Percentiles rank a stretch among this genome's conserved stretches.
These are phyloP conservation scores for Graphium colonna DNA, from an alignment of 2,888 invertebrate genomes.

Conservation along the genomic window DNA sequence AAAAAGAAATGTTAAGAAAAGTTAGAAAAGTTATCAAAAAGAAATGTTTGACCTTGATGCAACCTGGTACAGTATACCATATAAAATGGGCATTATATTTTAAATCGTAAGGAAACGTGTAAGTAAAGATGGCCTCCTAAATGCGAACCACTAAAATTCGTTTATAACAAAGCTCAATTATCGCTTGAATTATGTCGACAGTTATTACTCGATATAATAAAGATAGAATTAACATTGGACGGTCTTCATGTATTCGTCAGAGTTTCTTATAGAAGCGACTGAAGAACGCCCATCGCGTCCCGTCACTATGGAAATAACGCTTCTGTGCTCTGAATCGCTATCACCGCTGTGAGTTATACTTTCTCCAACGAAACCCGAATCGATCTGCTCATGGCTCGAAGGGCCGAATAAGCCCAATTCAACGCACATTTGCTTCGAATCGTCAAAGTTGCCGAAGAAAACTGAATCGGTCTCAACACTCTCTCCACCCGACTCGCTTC, in stretches of 20 bases:
- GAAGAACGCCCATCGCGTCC: conserved; percentile 61
- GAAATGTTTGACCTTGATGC: no score
- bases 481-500: conserved; percentile 92
- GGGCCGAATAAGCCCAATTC: conserved; percentile 56
- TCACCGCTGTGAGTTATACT: conserved; percentile 72
- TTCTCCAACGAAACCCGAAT: conserved; percentile 70
- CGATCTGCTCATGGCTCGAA: conserved; percentile 62
- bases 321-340: conserved; percentile 72
- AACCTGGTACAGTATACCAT: no score
- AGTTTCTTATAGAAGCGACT: conserved; percentile 52
- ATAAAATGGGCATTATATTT: no score
- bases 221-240: conserved; percentile 52
- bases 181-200: no score
- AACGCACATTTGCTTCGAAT: conserved; percentile 63
- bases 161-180: no score
- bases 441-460: conserved; percentile 86
- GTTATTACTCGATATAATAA: no score
- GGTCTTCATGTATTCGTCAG: conserved; percentile 62
- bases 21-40: no score
- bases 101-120: no score
- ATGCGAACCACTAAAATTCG: no score
- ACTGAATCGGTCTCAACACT: conserved; percentile 93
- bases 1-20: no score
- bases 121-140: no score
- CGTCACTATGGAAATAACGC: conserved; percentile 71